Percentiles rank a stretch among this genome's conserved stretches.
These are phyloP conservation scores for Athalia circularis DNA, from an alignment of 2,888 invertebrate species.

Conservation along the genomic window DNA sequence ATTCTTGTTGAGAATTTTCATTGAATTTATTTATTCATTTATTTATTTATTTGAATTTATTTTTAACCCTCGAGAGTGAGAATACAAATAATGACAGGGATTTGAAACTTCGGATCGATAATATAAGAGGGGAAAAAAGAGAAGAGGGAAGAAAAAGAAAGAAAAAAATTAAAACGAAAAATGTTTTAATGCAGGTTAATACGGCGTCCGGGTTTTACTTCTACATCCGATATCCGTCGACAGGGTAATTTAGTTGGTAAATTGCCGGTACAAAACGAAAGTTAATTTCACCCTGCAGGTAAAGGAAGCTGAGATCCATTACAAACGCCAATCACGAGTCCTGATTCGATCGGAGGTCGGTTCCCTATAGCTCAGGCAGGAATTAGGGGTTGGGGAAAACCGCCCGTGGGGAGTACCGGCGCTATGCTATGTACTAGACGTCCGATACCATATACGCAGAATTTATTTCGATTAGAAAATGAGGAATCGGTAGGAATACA, in stretches of 20 bases:
- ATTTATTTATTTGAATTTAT: too few relatives aligned
- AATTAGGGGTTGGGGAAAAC: background rate
- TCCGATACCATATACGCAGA: too few relatives aligned
- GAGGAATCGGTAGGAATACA: too few relatives aligned
- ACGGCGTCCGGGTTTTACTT: background rate
- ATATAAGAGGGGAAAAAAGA: too few relatives aligned
- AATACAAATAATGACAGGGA: too few relatives aligned
- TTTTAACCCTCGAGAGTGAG: too few relatives aligned
- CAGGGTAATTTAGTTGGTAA: constrained; percentile 36
- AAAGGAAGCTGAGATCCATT: constrained; percentile 16
- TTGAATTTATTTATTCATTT: too few relatives aligned
- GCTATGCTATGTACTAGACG: too few relatives aligned
- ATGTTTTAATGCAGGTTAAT: constrained; percentile 10
- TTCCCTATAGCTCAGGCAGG: background rate
- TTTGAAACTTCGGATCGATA: too few relatives aligned
- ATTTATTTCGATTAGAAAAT: too few relatives aligned
- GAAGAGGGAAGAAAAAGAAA: too few relatives aligned
- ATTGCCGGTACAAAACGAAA: constrained; percentile 31
- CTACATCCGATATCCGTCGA: constrained; percentile 30
- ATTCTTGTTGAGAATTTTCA: too few relatives aligned
- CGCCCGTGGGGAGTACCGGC: background rate
- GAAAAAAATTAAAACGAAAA: constrained; percentile 6
- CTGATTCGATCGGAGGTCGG: constrained; percentile 17
- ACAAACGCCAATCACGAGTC: constrained; percentile 39
- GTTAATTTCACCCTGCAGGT: constrained; percentile 15